phyloP scores from a whole-genome alignment of 2,113 vertebrate species.

The Syrmaticus mikado region DNA sequence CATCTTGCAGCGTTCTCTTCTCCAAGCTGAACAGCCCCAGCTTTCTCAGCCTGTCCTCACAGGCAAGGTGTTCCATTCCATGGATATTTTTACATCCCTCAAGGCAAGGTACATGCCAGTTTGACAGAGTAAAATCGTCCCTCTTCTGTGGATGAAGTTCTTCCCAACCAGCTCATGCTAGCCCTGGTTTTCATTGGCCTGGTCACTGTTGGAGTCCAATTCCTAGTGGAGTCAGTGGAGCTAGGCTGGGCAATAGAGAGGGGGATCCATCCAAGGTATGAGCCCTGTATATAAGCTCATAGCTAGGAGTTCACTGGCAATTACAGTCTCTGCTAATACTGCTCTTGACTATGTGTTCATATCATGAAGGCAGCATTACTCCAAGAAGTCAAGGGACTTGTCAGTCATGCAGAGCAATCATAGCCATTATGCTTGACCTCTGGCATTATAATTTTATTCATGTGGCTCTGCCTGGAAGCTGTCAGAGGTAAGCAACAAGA shows the following conservation, averaged over 20 bases:
- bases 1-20: too few relatives aligned
- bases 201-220: not conserved
- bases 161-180: not conserved
- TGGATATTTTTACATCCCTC: too few relatives aligned
- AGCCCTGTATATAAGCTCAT: not conserved
- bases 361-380: not conserved
- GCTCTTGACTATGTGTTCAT: rapidly evolving
- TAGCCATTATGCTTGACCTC: not conserved
- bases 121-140: not conserved
- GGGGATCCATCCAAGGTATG: not conserved
- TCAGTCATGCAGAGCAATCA: not conserved
- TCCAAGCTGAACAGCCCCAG: too few relatives aligned
- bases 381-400: not conserved
- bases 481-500: not conserved
- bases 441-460: not conserved
- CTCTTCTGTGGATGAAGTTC: not conserved
- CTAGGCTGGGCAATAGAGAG: not conserved
- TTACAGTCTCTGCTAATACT: not conserved
- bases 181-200: not conserved
- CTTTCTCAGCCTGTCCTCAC: too few relatives aligned
- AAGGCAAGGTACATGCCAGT: not conserved
- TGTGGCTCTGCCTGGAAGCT: not conserved
- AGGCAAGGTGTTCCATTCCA: too few relatives aligned
- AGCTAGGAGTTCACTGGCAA: not conserved
- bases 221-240: not conserved